These are phyloP conservation scores for Tadarida brasiliensis DNA, from an alignment of 2,797 vertebrate genomes.

Conservation along the genomic window DNA sequence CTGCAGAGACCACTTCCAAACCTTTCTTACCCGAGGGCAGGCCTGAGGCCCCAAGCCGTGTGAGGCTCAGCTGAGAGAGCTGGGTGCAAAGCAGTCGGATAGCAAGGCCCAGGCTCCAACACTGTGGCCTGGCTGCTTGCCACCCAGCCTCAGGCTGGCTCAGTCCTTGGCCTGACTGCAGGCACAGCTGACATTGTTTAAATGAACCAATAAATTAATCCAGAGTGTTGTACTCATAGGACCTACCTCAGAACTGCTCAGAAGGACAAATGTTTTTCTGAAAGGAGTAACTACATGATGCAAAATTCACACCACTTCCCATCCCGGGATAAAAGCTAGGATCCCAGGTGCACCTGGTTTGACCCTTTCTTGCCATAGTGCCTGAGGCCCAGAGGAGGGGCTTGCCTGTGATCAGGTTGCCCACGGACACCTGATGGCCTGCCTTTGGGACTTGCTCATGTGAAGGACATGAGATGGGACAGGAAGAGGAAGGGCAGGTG, in stretches of 20 bases:
- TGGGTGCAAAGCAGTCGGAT: fast-evolving
- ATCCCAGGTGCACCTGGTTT: background rate
- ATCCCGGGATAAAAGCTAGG: background rate
- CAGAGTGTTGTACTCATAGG: fast-evolving
- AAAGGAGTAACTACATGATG: background rate
- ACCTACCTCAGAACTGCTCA: background rate
- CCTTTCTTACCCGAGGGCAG: background rate
- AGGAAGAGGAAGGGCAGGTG: background rate
- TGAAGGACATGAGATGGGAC: background rate
- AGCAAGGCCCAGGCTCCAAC: background rate
- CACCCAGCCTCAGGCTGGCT: background rate
- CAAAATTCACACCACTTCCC: background rate
- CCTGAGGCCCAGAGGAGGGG: background rate
- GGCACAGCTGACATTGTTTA: background rate
- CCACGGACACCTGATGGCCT: fast-evolving
- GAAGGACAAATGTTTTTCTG: background rate
- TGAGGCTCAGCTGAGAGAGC: background rate
- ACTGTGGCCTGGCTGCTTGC: background rate
- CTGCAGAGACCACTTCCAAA: background rate
- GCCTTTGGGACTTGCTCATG: background rate
- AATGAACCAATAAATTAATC: background rate
- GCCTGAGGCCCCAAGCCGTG: background rate
- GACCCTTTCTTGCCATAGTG: background rate
- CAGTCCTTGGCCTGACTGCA: background rate
- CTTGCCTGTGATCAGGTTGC: background rate